These are phyloP conservation scores for Melanotaenia maccullochi DNA, from an alignment of 2,797 vertebrate species.

Conservation along the genomic window DNA sequence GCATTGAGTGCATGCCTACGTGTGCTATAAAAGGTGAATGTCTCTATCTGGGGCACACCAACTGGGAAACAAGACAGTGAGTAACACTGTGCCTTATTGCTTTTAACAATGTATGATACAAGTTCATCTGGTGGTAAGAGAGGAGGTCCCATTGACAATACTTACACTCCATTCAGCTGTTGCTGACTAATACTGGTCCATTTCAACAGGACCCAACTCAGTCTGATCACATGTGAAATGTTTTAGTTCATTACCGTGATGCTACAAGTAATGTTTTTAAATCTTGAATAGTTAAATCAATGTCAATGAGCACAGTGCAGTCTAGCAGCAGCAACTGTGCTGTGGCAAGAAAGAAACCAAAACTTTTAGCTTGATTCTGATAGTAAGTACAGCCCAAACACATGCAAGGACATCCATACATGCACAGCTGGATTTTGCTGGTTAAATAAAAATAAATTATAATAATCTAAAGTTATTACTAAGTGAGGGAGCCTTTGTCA, in stretches of 20 bases:
- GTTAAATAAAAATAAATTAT: no score
- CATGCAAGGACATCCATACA: background rate
- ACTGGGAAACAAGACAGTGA: slow-evolving; percentile 48
- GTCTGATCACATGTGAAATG: background rate
- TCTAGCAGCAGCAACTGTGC: background rate
- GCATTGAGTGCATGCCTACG: background rate
- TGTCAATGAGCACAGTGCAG: background rate
- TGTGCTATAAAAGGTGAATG: slow-evolving; percentile 50
- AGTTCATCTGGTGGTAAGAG: slow-evolving; percentile 11
- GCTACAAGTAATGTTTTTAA: background rate
- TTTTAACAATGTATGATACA: slow-evolving; percentile 60
- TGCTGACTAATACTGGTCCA: background rate
- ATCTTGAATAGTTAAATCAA: background rate
- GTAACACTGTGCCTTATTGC: slow-evolving; percentile 39
- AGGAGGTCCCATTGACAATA: background rate
- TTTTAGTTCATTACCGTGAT: background rate
- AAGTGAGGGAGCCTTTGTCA: no score
- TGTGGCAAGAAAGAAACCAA: background rate
- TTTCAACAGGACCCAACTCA: background rate
- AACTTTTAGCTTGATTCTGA: background rate
- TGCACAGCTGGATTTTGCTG: background rate
- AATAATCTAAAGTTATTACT: no score
- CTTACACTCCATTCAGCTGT: slow-evolving; percentile 32
- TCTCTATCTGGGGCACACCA: slow-evolving; percentile 66
- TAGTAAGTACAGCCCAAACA: background rate